Evolutionary conservation across 1,140 invertebrate genomes (phyloP).

Genomic region (Drosophila mayri): DNA sequence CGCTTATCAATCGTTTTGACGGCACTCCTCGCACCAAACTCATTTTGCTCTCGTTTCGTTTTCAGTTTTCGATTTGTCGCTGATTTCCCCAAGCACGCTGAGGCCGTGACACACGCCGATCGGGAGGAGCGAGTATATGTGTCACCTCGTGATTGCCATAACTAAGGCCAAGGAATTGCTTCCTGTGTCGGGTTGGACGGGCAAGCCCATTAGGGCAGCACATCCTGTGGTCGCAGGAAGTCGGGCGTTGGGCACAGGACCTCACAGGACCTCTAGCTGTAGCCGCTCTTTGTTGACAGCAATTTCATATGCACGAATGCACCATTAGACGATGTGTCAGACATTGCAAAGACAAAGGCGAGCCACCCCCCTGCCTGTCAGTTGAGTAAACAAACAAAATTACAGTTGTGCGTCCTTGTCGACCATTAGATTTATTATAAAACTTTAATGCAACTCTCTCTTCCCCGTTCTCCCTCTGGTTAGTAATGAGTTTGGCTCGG

Average conservation of each 20-base stretch:
- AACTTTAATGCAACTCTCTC: slow-evolving; percentile 51
- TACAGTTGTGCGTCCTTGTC: slow-evolving; percentile 61
- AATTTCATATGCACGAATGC: slow-evolving; percentile 79
- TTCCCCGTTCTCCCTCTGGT: too few relatives aligned
- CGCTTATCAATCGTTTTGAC: slow-evolving; percentile 48
- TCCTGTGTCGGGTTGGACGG: slow-evolving; percentile 41
- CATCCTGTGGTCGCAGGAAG: slow-evolving; percentile 63
- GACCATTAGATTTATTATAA: slow-evolving; percentile 58
- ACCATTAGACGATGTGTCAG: slow-evolving; percentile 55
- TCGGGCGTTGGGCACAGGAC: slow-evolving; percentile 19
- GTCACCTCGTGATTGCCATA: slow-evolving; percentile 55
- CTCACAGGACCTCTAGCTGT: slow-evolving; percentile 10
- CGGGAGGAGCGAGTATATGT: slow-evolving; percentile 22
- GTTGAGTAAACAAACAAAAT: slow-evolving; percentile 55
- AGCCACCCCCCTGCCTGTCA: slow-evolving; percentile 18
- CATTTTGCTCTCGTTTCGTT: slow-evolving; percentile 51
- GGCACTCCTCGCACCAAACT: slow-evolving; percentile 54
- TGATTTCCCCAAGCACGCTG: slow-evolving; percentile 77
- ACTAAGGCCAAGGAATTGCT: slow-evolving; percentile 41
- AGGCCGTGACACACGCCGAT: slow-evolving; percentile 18
- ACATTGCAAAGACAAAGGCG: slow-evolving; percentile 55
- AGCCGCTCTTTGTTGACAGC: slow-evolving; percentile 59
- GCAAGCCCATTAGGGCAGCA: slow-evolving; percentile 73
- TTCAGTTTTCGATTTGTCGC: slow-evolving; percentile 66
- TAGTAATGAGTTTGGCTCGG: background rate